Evolutionary conservation across 2,888 invertebrate species (phyloP).

Genomic region (Helleia helle): DNA sequence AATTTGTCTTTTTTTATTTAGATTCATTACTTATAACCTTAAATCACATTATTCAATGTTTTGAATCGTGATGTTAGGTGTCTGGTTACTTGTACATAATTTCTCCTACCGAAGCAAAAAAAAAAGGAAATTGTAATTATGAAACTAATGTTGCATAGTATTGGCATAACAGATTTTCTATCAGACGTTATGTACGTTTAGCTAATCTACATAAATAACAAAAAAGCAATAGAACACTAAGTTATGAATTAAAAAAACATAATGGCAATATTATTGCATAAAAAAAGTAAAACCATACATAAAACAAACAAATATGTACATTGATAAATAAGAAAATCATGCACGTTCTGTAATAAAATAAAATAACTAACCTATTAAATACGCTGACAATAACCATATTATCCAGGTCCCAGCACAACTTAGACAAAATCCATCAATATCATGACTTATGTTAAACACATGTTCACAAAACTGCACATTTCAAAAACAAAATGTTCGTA

Average conservation of each 20-base stretch:
- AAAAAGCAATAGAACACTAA: constrained; percentile 12
- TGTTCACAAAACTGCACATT: constrained; percentile 54
- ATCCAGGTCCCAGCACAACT: constrained; percentile 46
- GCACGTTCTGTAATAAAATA: constrained; percentile 13
- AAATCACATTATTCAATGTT: too few species aligned
- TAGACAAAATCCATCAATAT: constrained; percentile 41
- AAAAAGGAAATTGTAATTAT: background rate
- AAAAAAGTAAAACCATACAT: background rate
- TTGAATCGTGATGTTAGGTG: too few species aligned
- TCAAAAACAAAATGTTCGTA: constrained; percentile 20
- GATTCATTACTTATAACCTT: too few species aligned
- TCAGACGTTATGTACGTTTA: background rate
- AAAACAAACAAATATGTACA: background rate
- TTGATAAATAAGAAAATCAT: constrained; percentile 9
- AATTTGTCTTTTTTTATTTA: too few species aligned
- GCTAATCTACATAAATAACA: constrained; percentile 6
- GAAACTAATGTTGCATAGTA: constrained; percentile 3
- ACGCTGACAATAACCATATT: constrained; percentile 71
- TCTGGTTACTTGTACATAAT: too few species aligned
- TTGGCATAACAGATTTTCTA: constrained; percentile 6
- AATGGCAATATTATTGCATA: constrained; percentile 12
- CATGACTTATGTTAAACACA: constrained; percentile 38
- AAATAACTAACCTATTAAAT: constrained; percentile 61
- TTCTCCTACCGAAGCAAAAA: background rate
- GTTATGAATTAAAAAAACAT: background rate